These are phyloP conservation scores for Tenebrosternarchus preto DNA, from an alignment of 2,113 vertebrate genomes.

Conservation along the genomic window DNA sequence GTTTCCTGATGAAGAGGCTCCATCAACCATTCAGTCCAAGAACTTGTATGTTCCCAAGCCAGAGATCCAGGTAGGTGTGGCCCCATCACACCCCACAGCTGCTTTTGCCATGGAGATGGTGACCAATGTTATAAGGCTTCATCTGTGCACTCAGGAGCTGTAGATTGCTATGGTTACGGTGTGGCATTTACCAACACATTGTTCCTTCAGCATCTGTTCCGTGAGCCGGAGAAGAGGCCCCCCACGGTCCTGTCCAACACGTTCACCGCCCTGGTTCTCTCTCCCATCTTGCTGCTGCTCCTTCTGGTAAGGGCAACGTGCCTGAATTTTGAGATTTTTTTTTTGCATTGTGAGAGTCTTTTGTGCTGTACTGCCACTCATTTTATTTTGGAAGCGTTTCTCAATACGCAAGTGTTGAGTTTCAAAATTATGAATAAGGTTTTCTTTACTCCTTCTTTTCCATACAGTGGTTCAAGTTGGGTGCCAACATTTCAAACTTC, in stretches of 20 bases:
- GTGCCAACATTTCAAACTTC: slow-evolving; percentile 96
- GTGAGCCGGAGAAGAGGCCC: slow-evolving; percentile 97
- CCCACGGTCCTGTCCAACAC: slow-evolving; percentile 92
- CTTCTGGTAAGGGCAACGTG: slow-evolving; percentile 82
- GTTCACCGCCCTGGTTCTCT: slow-evolving; percentile 91
- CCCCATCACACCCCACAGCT: neutral
- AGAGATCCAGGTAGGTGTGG: slow-evolving; percentile 89
- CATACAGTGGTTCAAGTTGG: slow-evolving; percentile 94
- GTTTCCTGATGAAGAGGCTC: slow-evolving; percentile 93
- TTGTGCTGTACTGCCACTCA: neutral
- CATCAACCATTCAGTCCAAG: slow-evolving; percentile 85
- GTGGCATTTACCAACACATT: neutral
- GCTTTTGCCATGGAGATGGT: neutral
- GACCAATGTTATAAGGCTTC: neutral
- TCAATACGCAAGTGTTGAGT: too few relatives aligned
- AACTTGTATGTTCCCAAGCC: slow-evolving; percentile 93
- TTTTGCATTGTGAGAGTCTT: neutral
- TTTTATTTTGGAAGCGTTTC: neutral
- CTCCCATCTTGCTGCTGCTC: slow-evolving; percentile 89
- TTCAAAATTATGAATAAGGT: neutral
- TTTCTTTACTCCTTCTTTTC: slow-evolving; percentile 26
- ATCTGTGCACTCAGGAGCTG: too few relatives aligned
- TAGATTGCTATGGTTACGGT: neutral
- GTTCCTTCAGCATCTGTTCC: slow-evolving; percentile 87
- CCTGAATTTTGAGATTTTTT: neutral